Conservation (phyloP, 2,888 invertebrate genomes). For the Fabriciana adippe region DNA sequence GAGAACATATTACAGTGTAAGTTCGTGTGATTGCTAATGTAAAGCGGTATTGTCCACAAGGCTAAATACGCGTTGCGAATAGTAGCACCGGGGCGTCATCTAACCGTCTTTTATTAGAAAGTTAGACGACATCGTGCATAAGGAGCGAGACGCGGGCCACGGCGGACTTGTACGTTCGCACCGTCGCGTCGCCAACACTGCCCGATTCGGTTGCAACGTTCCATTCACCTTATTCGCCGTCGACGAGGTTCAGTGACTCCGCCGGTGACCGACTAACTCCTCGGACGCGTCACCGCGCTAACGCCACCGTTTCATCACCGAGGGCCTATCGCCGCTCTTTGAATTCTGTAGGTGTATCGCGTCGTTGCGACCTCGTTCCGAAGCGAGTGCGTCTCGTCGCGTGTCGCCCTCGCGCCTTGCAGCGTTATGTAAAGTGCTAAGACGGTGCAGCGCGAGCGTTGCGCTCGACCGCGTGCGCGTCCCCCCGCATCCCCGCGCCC, state of each 20-base stretch:
- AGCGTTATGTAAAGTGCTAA: slow-evolving; percentile 76
- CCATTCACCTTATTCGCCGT: slow-evolving; percentile 78
- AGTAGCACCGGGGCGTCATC: slow-evolving; percentile 4
- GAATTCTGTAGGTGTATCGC: slow-evolving; percentile 71
- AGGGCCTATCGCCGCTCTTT: slow-evolving; percentile 63
- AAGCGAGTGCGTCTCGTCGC: slow-evolving; percentile 50
- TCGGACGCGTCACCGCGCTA: slow-evolving; percentile 73
- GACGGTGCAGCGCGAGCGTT: slow-evolving; percentile 73
- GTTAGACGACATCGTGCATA: slow-evolving; percentile 63
- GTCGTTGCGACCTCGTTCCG: slow-evolving; percentile 71
- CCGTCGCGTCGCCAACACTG: slow-evolving; percentile 58
- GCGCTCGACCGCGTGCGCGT: slow-evolving; percentile 76
- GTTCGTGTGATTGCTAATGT: background rate
- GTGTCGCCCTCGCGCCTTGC: slow-evolving; percentile 50
- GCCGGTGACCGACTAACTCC: slow-evolving; percentile 69
- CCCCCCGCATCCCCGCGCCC: slow-evolving; percentile 43
- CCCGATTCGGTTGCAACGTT: slow-evolving; percentile 75
- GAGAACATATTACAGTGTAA: background rate
- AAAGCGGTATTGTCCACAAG: background rate
- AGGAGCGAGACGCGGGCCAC: slow-evolving; percentile 57
- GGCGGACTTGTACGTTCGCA: slow-evolving; percentile 46
- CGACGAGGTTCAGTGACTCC: slow-evolving; percentile 79
- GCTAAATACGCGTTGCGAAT: background rate
- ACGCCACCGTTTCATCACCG: slow-evolving; percentile 71
- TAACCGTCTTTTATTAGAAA: slow-evolving; percentile 70